Base-by-base conservation (phyloP, 2,797 vertebrate species). In the Trachurus trachurus region DNA sequence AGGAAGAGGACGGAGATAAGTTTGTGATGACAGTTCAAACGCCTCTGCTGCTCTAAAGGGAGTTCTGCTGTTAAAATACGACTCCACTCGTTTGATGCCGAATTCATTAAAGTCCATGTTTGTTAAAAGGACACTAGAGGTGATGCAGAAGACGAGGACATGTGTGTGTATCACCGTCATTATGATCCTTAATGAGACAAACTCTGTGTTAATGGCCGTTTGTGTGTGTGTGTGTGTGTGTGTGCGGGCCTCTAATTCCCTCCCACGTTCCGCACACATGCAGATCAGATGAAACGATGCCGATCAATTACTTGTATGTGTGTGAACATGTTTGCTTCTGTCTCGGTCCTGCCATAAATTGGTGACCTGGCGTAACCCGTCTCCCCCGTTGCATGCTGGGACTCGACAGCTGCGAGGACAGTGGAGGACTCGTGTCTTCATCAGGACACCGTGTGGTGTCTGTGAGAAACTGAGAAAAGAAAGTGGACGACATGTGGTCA, bases 151-250 rank as follows among this genome's bases (percentile, higher is more conserved):
- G 0, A 37, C 13, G 6, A 12, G 3, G 31, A 16, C 9, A 5
- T 17, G 21, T 1, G 47, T 52, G 49, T 21, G 13, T 26, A 12
- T 68, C 49, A 49, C 44, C 26, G 39, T 60, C 6, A 49, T 39
- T 39, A 13, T 9, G 6, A 39, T 13, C 50, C 34, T 63, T 26
- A 73, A 47, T 34, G 40, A 63, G 50, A 37, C n/a, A 39, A 19
- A 22, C 42, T 15, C 19, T 21, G 16, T 31, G 53, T 54, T 54
- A 29, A 42, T 62, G 26, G 5, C 42, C 60, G 29, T 60, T 50
- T 49, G 47, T 50, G 47, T 49, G 45, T n/a, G 45, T 49, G 45
- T n/a, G 45, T 49, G 47, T 50, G 47, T 49, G 47, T 50, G 47
- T 49, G 45, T n/a, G 45, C 1, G 42, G 15, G 42, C 42, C 13